Evolutionary conservation across 2,797 vertebrate species (phyloP), one percentile per base, ranked within the genome.

Genomic region (Pipistrellus pygmaeus): DNA sequence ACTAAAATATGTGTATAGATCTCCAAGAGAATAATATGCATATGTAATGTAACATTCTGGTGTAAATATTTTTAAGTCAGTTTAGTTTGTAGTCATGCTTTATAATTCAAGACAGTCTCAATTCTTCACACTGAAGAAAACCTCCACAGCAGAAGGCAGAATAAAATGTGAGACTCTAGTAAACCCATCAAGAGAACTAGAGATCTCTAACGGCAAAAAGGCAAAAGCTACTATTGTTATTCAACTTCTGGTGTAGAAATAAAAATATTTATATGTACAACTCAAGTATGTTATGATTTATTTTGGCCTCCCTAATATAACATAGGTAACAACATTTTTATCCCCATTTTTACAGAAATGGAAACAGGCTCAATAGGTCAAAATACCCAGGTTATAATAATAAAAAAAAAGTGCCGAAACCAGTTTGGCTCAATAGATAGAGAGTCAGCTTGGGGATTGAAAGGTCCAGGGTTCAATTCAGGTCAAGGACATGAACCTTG

Each of bases 81-180:
- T 94, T 71, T 30, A 51, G 17, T 57, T 95, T 76, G 76, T 35
- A 88, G 30, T 94, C 62, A 76, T 72, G 21, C 2, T 32, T 57
- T 73, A 8, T 85, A 68, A 90, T 72, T 88, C 18, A 88, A 51
- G 48, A 85, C 2, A 57, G 6, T 20, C 27, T 89, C 71, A 66
- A 55, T 64, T 53, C 4, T 6, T 94, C 18, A 66, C 41, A 77
- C 3, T 81, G 55, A 77, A 77, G 51, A 21, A 87, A 91, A 88
- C 23, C 1, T 57, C 7, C 8, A 80, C 7, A 71, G 53, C 8
- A 48, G 23, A 83, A 82, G 51, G 3, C 57, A 92, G 10, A 71
- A 32, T 68, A 84, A 68, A 77, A 89, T 13, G 53, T 69, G 25
- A 78, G 27, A 1, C 9, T 90, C 10, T 38, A 62, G 83, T 73